phyloP scores from a whole-genome alignment of 2,888 invertebrate species.

The Tupiocoris notatus region DNA sequence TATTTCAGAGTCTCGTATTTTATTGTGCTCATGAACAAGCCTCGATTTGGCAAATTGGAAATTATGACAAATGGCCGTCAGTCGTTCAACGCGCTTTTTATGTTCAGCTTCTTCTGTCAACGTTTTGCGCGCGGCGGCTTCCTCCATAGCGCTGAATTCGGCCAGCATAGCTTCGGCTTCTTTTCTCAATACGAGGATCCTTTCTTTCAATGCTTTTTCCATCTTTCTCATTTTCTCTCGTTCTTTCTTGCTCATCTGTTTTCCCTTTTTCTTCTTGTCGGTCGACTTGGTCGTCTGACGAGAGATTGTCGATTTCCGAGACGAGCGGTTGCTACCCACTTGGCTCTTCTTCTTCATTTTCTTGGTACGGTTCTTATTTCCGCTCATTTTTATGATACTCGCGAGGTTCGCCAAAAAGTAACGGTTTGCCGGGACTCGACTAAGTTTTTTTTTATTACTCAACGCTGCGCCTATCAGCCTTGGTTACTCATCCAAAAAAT shows the following conservation, averaged over 20 bases:
- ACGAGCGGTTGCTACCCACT: not conserved
- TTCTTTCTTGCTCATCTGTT: not conserved
- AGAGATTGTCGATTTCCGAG: not conserved
- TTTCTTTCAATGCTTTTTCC: constrained; percentile 16
- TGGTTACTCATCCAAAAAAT: too few species aligned
- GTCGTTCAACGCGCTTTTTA: not conserved
- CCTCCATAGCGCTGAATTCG: constrained; percentile 14
- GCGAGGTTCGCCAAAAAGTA: too few species aligned
- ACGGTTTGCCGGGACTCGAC: too few species aligned
- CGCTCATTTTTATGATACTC: too few species aligned
- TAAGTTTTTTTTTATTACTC: too few species aligned
- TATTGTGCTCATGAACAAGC: constrained; percentile 15
- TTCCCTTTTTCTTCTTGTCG: constrained; percentile 5
- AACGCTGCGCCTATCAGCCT: too few species aligned
- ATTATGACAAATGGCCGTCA: not conserved
- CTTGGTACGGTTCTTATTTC: too few species aligned
- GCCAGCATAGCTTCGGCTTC: constrained; percentile 20
- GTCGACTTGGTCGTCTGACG: not conserved
- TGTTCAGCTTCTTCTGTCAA: constrained; percentile 6
- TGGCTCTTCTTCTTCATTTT: not conserved
- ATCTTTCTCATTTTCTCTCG: constrained; percentile 15
- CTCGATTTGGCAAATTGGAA: constrained; percentile 19
- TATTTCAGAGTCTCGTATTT: constrained; percentile 12
- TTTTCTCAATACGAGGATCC: constrained; percentile 1
- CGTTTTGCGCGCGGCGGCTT: constrained; percentile 4